Conservation (phyloP, 92 coral and sea anemone genomes). For the Heteractis magnifica region DNA sequence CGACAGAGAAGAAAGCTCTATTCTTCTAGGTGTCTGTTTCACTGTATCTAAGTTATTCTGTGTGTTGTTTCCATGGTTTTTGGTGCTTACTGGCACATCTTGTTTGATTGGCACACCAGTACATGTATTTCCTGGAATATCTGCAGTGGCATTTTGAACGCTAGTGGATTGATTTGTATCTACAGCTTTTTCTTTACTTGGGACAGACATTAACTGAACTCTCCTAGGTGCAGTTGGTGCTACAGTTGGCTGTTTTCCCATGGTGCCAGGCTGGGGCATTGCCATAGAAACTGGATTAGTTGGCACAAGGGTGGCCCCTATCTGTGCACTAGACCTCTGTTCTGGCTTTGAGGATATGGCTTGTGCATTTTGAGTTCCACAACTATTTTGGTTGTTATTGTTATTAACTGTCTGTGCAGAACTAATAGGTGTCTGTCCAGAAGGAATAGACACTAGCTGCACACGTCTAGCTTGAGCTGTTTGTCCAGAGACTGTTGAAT, state of each 20-base stretch:
- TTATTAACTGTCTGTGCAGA: neutral
- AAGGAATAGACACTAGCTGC: neutral
- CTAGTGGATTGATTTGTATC: neutral
- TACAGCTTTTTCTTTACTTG: neutral
- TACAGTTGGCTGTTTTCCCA: neutral
- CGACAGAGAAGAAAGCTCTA: neutral
- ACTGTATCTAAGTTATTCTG: neutral
- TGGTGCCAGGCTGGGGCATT: neutral
- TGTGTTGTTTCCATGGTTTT: neutral
- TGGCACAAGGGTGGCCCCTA: neutral
- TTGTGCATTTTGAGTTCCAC: neutral
- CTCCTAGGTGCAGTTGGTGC: neutral
- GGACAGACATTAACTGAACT: neutral
- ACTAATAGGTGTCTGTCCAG: constrained; percentile 11
- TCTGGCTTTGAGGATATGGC: neutral
- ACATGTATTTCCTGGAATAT: neutral
- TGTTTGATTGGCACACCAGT: neutral
- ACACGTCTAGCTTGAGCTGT: constrained; percentile 5
- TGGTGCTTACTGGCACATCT: neutral
- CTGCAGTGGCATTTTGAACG: neutral
- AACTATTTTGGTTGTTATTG: neutral
- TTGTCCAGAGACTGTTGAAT: neutral
- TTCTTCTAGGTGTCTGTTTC: neutral
- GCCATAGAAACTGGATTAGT: neutral
- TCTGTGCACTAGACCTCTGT: neutral